These are phyloP conservation scores for Oxytorus armatus DNA, from an alignment of 2,888 invertebrate species.

Conservation along the genomic window DNA sequence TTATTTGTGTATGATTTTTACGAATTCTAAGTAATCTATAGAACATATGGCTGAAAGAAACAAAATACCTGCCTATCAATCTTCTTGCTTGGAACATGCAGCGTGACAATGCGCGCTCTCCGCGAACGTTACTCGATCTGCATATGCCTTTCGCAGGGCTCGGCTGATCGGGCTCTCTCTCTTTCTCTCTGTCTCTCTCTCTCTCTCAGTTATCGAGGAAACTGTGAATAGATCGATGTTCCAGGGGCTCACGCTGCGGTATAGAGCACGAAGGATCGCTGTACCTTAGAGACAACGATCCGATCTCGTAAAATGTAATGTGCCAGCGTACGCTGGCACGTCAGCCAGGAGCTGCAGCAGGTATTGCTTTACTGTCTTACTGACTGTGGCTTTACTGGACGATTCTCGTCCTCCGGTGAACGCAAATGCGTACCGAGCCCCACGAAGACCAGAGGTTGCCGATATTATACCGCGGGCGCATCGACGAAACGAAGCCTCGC, in stretches of 20 bases:
- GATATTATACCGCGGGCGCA: conserved; percentile 61
- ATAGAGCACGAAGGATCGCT: conserved; percentile 56
- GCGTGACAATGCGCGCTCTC: conserved; percentile 61
- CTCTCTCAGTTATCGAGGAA: conserved; percentile 50
- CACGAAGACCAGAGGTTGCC: conserved; percentile 53
- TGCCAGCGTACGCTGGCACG: conserved; percentile 48
- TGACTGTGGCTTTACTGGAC: conserved; percentile 46
- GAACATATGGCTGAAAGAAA: conserved; percentile 40
- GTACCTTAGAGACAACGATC: conserved; percentile 58
- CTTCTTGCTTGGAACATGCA: conserved; percentile 48
- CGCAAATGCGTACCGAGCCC: conserved; percentile 3
- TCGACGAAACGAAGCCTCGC: conserved; percentile 52
- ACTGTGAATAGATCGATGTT: conserved; percentile 64
- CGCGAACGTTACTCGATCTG: conserved; percentile 65
- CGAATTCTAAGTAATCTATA: conserved; percentile 5
- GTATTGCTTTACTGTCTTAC: conserved; percentile 50
- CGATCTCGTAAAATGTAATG: conserved; percentile 64
- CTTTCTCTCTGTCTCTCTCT: conserved; percentile 31
- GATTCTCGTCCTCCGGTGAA: conserved; percentile 41
- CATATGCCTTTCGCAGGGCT: conserved; percentile 57
- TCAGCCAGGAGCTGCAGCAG: conserved; percentile 50
- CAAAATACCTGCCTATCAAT: conserved; percentile 55
- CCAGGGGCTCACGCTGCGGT: conserved; percentile 40
- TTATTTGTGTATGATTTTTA: conserved; percentile 2
- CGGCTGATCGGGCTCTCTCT: conserved; percentile 51